Conservation (phyloP, 2,797 vertebrate species). For the Echeneis naucrates region DNA sequence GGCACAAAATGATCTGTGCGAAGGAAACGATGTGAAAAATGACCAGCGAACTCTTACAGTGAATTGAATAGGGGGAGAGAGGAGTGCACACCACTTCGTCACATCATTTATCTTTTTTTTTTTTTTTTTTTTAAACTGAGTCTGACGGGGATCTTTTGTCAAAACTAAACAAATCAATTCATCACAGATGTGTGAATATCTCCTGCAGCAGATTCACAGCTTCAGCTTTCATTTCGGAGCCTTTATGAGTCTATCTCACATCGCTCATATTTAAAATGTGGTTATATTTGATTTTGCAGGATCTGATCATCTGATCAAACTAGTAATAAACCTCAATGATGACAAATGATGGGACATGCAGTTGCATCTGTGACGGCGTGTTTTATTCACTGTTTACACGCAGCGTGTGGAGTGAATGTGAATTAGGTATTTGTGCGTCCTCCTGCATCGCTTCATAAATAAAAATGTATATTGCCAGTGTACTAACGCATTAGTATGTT, state of each 20-base stretch:
- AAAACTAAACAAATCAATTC: background rate
- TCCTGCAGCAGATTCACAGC: background rate
- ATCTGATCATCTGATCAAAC: too few species aligned
- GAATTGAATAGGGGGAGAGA: background rate
- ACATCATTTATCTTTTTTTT: too few species aligned
- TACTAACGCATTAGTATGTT: background rate
- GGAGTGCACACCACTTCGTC: too few species aligned
- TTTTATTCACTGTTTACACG: background rate
- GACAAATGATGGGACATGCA: too few species aligned
- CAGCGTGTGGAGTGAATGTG: background rate
- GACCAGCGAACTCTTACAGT: background rate
- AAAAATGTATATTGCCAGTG: background rate
- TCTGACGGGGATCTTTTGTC: background rate
- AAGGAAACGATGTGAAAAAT: too few species aligned
- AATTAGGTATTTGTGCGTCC: background rate
- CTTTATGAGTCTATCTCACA: background rate
- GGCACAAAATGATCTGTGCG: background rate
- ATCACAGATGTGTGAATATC: background rate
- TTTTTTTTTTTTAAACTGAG: too few species aligned
- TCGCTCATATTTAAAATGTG: too few species aligned
- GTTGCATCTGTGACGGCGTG: too few species aligned
- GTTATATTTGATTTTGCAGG: background rate
- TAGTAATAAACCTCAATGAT: too few species aligned
- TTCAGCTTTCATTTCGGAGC: background rate
- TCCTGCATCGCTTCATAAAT: background rate